Percentiles rank a stretch among this genome's conserved stretches.
Evolutionary conservation across 2,888 invertebrate species (phyloP).

Genomic region (Tetropium fuscum): DNA sequence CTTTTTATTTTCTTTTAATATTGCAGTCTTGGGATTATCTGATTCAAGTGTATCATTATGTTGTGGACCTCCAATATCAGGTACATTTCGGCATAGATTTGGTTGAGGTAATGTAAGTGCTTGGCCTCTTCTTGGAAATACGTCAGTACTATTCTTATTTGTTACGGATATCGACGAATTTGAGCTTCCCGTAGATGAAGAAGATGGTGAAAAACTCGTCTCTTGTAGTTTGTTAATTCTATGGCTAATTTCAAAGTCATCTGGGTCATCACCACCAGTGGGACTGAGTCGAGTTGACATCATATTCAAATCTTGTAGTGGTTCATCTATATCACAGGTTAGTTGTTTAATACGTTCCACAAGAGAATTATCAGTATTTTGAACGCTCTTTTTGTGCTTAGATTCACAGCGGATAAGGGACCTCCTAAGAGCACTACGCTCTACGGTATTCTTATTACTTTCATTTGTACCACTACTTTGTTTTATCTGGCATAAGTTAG

Average conservation of each 20-base stretch:
- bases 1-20: slow-evolving; percentile 73
- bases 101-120: slow-evolving; percentile 58
- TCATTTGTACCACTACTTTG: slow-evolving; percentile 72
- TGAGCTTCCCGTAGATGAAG: slow-evolving; percentile 70
- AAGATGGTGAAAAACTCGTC: slow-evolving; percentile 72
- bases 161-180: slow-evolving; percentile 73
- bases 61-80: slow-evolving; percentile 69
- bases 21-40: slow-evolving; percentile 61
- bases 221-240: slow-evolving; percentile 59
- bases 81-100: slow-evolving; percentile 51
- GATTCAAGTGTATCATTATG: slow-evolving; percentile 59
- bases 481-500: slow-evolving; percentile 66
- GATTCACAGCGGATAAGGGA: slow-evolving; percentile 76
- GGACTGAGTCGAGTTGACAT: slow-evolving; percentile 70
- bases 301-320: slow-evolving; percentile 44
- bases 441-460: slow-evolving; percentile 81
- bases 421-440: slow-evolving; percentile 84
- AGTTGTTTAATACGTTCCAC: slow-evolving; percentile 88
- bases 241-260: slow-evolving; percentile 38
- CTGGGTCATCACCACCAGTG: slow-evolving; percentile 73
- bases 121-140: slow-evolving; percentile 67
- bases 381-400: slow-evolving; percentile 64
- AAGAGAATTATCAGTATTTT: slow-evolving; percentile 80
- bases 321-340: slow-evolving; percentile 86
- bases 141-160: slow-evolving; percentile 74